Evolutionary conservation across 2,888 invertebrate species (phyloP).

Genomic region (Chrysomela aeneicollis): DNA sequence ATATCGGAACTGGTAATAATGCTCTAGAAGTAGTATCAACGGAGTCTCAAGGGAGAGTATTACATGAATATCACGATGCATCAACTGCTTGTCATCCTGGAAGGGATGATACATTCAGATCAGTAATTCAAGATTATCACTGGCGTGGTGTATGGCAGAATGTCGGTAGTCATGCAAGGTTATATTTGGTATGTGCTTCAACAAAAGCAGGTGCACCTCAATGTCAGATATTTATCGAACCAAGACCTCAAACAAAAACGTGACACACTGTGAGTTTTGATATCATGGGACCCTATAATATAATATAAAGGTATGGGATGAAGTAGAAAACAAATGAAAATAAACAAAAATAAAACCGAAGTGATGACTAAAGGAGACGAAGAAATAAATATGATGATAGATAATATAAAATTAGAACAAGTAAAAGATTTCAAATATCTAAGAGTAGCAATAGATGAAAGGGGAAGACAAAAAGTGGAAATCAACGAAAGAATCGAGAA

Average conservation of each 20-base stretch:
- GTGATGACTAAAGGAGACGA: too few relatives aligned
- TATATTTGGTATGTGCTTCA: conserved; percentile 21
- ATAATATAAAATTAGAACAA: too few relatives aligned
- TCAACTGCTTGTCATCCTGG: conserved; percentile 39
- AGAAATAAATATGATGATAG: too few relatives aligned
- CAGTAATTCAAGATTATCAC: conserved; percentile 36
- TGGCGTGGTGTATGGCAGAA: conserved; percentile 44
- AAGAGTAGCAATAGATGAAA: too few relatives aligned
- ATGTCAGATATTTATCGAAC: conserved; percentile 3
- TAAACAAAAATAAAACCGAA: too few relatives aligned
- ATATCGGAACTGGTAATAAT: background rate
- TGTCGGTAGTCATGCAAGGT: conserved; percentile 9
- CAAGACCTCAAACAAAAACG: background rate
- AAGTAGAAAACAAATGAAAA: too few relatives aligned
- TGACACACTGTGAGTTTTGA: conserved; percentile 18
- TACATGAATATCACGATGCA: conserved; percentile 23
- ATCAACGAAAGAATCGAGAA: too few relatives aligned
- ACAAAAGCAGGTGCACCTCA: conserved; percentile 13
- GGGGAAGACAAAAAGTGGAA: too few relatives aligned
- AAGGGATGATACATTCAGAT: conserved; percentile 36
- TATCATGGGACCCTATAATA: conserved; percentile 24
- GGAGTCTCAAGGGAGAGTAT: background rate
- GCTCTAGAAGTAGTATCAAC: background rate
- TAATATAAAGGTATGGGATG: too few relatives aligned
- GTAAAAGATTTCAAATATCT: too few relatives aligned